Evolutionary conservation across 2,113 vertebrate genomes (phyloP).

Genomic region (Microtus oregoni): DNA sequence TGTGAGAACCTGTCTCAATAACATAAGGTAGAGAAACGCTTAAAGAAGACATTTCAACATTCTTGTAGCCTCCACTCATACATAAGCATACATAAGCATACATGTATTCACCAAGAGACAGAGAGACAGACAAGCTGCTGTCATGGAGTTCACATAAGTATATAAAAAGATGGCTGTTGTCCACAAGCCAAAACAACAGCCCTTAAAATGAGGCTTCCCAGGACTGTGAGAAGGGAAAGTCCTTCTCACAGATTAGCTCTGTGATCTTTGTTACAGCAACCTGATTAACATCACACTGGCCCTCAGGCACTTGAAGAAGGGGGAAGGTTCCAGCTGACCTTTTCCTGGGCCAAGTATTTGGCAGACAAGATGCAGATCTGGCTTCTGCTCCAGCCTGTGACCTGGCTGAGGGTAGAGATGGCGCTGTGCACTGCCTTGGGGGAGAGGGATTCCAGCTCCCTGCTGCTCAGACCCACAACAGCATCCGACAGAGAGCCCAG

Average conservation of each 20-base stretch:
- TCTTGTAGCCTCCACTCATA: neutral
- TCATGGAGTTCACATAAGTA: neutral
- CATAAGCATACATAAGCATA: neutral
- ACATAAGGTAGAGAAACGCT: neutral
- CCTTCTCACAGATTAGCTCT: neutral
- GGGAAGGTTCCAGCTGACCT: conserved; percentile 82
- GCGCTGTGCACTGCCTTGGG: conserved; percentile 87
- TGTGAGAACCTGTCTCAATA: neutral
- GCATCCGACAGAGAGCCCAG: conserved; percentile 90
- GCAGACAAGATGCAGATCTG: conserved; percentile 87
- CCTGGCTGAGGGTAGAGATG: conserved; percentile 87
- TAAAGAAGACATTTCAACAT: neutral
- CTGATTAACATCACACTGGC: neutral
- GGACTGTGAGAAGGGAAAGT: neutral
- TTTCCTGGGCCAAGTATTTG: conserved; percentile 88
- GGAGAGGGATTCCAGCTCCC: conserved; percentile 88
- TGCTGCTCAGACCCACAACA: conserved; percentile 85
- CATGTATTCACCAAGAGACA: neutral
- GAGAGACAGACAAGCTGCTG: neutral
- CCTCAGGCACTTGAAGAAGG: neutral
- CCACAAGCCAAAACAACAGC: neutral
- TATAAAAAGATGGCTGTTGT: neutral
- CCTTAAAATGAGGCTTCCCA: neutral
- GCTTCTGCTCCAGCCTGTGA: conserved; percentile 89
- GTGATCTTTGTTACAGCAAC: neutral